These are phyloP conservation scores for Abscondita cerata DNA, from an alignment of 2,888 invertebrate species.

Conservation along the genomic window DNA sequence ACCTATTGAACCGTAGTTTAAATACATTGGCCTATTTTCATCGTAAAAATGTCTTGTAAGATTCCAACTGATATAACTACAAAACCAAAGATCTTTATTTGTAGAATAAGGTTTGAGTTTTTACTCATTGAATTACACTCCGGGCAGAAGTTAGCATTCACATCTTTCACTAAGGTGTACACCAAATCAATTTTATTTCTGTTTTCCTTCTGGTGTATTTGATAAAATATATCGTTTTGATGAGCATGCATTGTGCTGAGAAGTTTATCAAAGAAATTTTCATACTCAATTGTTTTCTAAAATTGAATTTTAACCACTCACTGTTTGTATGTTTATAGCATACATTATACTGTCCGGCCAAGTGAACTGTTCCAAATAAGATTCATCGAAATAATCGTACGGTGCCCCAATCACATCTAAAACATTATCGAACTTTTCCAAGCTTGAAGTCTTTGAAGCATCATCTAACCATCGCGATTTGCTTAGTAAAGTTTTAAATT, in stretches of 20 bases:
- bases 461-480: constrained; percentile 39
- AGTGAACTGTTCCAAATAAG: constrained; percentile 35
- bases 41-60: constrained; percentile 68
- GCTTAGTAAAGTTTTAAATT: constrained; percentile 25
- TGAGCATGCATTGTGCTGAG: not conserved
- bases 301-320: no score
- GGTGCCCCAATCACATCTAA: constrained; percentile 41
- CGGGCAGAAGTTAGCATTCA: not conserved
- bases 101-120: no score
- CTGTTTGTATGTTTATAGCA: no score
- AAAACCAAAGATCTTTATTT: not conserved
- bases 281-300: not conserved
- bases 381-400: constrained; percentile 41
- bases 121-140: not conserved
- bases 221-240: not conserved
- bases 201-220: not conserved
- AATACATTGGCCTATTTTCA: constrained; percentile 85
- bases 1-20: constrained; percentile 92
- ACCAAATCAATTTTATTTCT: not conserved
- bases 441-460: constrained; percentile 35
- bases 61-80: constrained; percentile 1
- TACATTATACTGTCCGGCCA: constrained; percentile 21
- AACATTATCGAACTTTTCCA: constrained; percentile 30
- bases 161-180: not conserved
- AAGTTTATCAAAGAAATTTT: not conserved